Conservation (phyloP, 2,888 invertebrate genomes). For the Tuberolachnus salignus region DNA sequence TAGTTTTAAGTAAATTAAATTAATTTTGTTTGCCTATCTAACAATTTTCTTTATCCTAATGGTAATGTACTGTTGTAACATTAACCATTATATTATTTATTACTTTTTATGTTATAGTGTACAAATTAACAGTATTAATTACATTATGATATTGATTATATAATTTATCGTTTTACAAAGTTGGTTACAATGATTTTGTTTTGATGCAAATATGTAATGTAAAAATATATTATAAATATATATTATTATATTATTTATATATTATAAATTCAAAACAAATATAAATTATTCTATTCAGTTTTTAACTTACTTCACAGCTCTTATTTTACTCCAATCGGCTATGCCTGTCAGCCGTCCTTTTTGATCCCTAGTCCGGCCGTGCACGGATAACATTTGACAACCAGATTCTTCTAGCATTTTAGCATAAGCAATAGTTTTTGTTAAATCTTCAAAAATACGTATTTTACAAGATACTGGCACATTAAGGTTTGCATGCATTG, state of each 20-base stretch:
- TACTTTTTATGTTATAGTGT: too few species aligned
- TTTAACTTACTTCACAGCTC: constrained; percentile 76
- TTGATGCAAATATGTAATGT: background rate
- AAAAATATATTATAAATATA: background rate
- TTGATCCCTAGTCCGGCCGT: constrained; percentile 93
- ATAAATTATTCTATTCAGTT: background rate
- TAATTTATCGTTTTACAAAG: too few species aligned
- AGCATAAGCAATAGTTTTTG: constrained; percentile 89
- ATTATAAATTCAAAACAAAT: background rate
- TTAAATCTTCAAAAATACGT: constrained; percentile 83
- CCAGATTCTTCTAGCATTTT: constrained; percentile 93
- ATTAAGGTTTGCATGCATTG: constrained; percentile 72
- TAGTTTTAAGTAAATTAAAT: background rate
- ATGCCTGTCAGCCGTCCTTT: constrained; percentile 94
- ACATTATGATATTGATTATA: too few species aligned
- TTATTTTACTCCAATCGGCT: constrained; percentile 93
- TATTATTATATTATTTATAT: background rate
- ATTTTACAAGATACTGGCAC: constrained; percentile 98
- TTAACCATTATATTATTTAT: too few species aligned
- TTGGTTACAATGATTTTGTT: background rate
- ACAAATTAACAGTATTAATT: too few species aligned
- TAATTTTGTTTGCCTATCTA: background rate
- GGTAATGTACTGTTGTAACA: too few species aligned
- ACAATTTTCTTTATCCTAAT: too few species aligned
- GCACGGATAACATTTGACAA: constrained; percentile 89